Conservation (phyloP, 2,888 invertebrate species). For the Hyalella azteca region DNA sequence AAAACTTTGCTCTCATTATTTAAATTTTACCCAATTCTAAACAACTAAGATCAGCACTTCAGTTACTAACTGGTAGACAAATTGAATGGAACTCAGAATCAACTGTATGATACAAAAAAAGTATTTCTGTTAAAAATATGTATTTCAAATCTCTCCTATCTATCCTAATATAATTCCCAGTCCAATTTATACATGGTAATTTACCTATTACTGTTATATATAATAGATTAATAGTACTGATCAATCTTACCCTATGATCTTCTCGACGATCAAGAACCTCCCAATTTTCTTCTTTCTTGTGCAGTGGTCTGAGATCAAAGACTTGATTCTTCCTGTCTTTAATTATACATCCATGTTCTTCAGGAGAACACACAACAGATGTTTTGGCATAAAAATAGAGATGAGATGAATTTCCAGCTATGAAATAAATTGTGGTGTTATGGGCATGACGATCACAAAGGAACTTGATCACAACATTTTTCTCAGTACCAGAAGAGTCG, state of each 20-base stretch:
- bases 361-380: slow-evolving; percentile 48
- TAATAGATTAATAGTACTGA: background rate
- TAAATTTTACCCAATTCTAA: no score
- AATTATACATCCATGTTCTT: slow-evolving; percentile 44
- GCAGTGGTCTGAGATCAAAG: slow-evolving; percentile 51
- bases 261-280: slow-evolving; percentile 42
- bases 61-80: no score
- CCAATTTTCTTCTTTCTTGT: slow-evolving; percentile 49
- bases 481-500: background rate
- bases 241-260: slow-evolving; percentile 40
- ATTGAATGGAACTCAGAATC: no score
- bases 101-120: no score
- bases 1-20: no score
- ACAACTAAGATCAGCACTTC: no score
- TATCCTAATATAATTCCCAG: no score
- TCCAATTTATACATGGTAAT: no score
- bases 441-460: slow-evolving; percentile 43
- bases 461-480: slow-evolving; percentile 39
- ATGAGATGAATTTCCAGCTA: slow-evolving; percentile 30
- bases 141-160: no score
- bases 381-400: slow-evolving; percentile 39
- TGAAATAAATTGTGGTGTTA: slow-evolving; percentile 36
- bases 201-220: no score
- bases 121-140: no score
- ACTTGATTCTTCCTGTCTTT: slow-evolving; percentile 44